Base-by-base conservation (phyloP, 1,140 invertebrate genomes). In the Drosophila nigrodunni region DNA sequence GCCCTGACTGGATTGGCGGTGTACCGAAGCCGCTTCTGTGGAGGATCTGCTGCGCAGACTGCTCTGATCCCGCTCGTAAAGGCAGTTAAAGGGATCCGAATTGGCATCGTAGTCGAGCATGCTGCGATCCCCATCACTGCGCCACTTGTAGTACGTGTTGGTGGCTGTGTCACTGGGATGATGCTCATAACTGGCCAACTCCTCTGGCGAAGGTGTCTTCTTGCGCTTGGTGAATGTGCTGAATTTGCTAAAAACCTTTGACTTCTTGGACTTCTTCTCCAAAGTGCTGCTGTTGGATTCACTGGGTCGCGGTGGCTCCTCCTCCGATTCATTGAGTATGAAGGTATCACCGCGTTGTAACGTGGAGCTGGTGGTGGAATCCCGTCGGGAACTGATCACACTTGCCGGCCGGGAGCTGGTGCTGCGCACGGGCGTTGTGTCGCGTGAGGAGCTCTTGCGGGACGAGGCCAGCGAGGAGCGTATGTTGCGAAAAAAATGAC, bases 401-500 rank as follows among this genome's bases (percentile, higher is more conserved):
- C 90, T 92, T 54, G 59, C 81, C 1, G 90, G 90, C 0, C 90
- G 85, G 25, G 90, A 91, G 60, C 41, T 30, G 11, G 21, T 35
- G 43, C 67, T 73, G 25, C 87, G 81, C 35, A 91, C 90, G 1
- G 90, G 90, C 25, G 87, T 91, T n/a, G 88, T 87, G 15, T 92
- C 90, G 54, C 91, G 90, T 46, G 90, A 90, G 4, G 85, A 81
- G 49, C 82, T 92, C 71, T 91, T 90, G 13, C 91, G 74, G 39
- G 91, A 88, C 50, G 79, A 62, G 37, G 83, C 76, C 64, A 91
- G 72, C 44, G 91, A 81, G 13, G 90, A 81, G 54, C 91, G 91
- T 35, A 92, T 83, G 44, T 87, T 92, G 68, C 91, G 91, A 77
- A 92, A 92, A 92, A 77, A 92, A 92, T 73, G 91, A 92, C 91